phyloP scores from a whole-genome alignment of 2,113 vertebrate species.

The Plecotus auritus region DNA sequence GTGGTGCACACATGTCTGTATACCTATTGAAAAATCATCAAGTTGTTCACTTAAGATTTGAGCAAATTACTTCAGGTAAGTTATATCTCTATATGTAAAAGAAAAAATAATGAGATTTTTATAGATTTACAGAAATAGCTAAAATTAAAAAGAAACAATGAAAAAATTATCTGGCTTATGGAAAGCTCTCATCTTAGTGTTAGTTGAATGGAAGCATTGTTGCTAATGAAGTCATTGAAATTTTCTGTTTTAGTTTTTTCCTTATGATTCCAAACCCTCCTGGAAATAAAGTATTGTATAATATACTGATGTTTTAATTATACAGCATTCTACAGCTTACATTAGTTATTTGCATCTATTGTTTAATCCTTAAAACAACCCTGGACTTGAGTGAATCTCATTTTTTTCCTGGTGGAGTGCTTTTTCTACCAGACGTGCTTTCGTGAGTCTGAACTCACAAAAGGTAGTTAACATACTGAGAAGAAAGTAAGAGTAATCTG shows the following conservation, averaged over 20 bases:
- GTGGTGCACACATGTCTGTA: neutral
- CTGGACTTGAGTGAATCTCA: neutral
- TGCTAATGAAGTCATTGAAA: constrained; percentile 1
- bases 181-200: neutral
- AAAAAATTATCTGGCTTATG: neutral
- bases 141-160: constrained; percentile 25
- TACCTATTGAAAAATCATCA: constrained; percentile 1
- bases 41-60: neutral
- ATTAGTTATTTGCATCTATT: neutral
- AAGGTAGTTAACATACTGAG: neutral
- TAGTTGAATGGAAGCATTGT: neutral
- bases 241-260: constrained; percentile 44
- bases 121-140: neutral
- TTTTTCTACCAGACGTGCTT: constrained; percentile 6
- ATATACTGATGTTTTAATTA: neutral
- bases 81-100: neutral
- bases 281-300: constrained; percentile 11
- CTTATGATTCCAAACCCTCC: neutral
- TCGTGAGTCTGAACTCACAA: neutral
- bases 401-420: neutral
- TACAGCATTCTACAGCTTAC: neutral
- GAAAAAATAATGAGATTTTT: constrained; percentile 9
- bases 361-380: constrained; percentile 24
- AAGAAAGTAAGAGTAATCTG: constrained; percentile 26
- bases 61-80: constrained; percentile 14